phyloP scores from a whole-genome alignment of 1,140 invertebrate genomes.

The Leguminivora glycinivorella region DNA sequence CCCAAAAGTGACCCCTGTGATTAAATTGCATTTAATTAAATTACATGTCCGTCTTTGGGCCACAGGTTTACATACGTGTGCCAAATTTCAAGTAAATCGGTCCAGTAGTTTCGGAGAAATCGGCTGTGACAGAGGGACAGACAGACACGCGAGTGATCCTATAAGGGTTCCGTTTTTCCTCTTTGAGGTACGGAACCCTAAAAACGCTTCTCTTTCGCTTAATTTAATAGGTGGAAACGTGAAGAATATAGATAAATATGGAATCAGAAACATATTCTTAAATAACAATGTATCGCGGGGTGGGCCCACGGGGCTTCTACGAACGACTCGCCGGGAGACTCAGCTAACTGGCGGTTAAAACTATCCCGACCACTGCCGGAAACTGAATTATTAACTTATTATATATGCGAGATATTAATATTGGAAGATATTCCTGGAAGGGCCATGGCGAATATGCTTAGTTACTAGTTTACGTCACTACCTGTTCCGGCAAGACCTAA shows the following conservation, averaged over 20 bases:
- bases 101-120: no score
- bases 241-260: background rate
- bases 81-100: no score
- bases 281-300: background rate
- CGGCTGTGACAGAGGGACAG: no score
- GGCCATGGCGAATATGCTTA: background rate
- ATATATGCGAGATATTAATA: conserved; percentile 11
- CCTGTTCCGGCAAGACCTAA: background rate
- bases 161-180: no score
- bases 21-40: no score
- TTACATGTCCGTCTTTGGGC: no score
- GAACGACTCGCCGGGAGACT: background rate
- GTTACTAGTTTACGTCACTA: background rate
- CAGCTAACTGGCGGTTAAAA: conserved; percentile 18
- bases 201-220: no score
- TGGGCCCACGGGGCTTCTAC: background rate
- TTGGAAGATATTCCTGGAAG: conserved; percentile 11
- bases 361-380: conserved; percentile 13
- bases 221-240: no score
- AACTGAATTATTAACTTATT: conserved; percentile 24
- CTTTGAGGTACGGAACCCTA: no score
- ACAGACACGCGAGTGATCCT: no score
- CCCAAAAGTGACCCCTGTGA: no score
- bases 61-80: no score
- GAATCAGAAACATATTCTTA: background rate